Conservation (phyloP, 1,140 invertebrate species). For the Adoxophyes honmai region DNA sequence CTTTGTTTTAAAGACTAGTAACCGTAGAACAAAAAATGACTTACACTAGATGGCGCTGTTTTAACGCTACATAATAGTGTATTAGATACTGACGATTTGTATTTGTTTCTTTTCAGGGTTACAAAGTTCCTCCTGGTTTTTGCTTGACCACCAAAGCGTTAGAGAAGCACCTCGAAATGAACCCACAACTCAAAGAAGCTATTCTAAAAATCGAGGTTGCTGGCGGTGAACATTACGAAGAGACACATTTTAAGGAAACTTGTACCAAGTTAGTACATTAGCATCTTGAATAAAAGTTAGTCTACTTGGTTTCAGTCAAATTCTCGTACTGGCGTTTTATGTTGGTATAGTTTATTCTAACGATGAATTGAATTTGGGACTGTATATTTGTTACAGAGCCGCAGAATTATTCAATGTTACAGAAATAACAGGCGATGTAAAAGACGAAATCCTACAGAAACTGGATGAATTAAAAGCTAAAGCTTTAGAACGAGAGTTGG, state of each 20-base stretch:
- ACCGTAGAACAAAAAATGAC: too few relatives aligned
- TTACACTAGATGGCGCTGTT: too few relatives aligned
- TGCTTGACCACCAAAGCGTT: slow-evolving; percentile 80
- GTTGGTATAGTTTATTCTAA: too few relatives aligned
- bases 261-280: slow-evolving; percentile 46
- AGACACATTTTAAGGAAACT: slow-evolving; percentile 52
- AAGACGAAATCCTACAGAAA: slow-evolving; percentile 41
- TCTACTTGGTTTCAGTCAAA: too few relatives aligned
- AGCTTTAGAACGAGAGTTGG: slow-evolving; percentile 36
- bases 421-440: slow-evolving; percentile 45
- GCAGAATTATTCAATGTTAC: slow-evolving; percentile 44
- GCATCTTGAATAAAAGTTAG: too few relatives aligned
- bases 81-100: too few relatives aligned
- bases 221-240: slow-evolving; percentile 49
- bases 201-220: slow-evolving; percentile 56
- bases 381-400: slow-evolving; percentile 43
- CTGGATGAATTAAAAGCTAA: slow-evolving; percentile 45
- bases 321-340: too few relatives aligned
- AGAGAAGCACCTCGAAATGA: slow-evolving; percentile 72
- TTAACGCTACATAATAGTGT: too few relatives aligned
- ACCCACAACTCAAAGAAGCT: slow-evolving; percentile 51
- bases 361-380: too few relatives aligned
- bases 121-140: slow-evolving; percentile 78
- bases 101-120: slow-evolving; percentile 54
- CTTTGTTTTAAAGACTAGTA: too few relatives aligned